Percentiles rank a stretch among this genome's conserved stretches.
phyloP scores from a whole-genome alignment of 2,113 vertebrate genomes.

The Trinectes maculatus region DNA sequence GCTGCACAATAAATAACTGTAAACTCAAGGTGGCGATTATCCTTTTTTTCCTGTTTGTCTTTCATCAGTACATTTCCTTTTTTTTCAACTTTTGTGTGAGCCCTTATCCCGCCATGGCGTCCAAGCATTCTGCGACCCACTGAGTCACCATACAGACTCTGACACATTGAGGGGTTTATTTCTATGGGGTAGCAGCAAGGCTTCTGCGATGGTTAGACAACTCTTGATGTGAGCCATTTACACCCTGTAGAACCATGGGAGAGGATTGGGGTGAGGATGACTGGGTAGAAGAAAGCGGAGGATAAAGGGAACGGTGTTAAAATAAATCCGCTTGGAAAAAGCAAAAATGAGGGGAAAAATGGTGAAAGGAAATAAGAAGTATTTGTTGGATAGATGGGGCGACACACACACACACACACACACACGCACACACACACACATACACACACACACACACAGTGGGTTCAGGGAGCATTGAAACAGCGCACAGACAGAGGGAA shows the following conservation, averaged over 20 bases:
- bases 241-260: conserved; percentile 48
- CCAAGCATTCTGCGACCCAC: conserved; percentile 54
- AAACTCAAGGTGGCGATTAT: conserved; percentile 11
- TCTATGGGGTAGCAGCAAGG: conserved; percentile 50
- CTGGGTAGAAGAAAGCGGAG: conserved; percentile 40
- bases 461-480: conserved; percentile 32
- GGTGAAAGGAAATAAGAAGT: conserved; percentile 38
- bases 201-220: conserved; percentile 61
- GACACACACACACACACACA: not conserved
- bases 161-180: conserved; percentile 54
- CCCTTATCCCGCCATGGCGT: conserved; percentile 23
- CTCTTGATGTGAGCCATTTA: conserved; percentile 63
- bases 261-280: conserved; percentile 16
- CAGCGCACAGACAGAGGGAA: conserved; percentile 28
- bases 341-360: conserved; percentile 50
- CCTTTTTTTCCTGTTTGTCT: not conserved
- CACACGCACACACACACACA: conserved; percentile 8
- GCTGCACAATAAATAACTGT: conserved; percentile 14
- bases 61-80: not conserved
- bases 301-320: conserved; percentile 32
- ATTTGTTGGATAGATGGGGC: conserved; percentile 30
- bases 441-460: conserved; percentile 20
- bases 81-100: not conserved
- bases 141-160: conserved; percentile 60
- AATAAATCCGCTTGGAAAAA: conserved; percentile 51